Percentiles rank a stretch among this genome's conserved stretches.
phyloP scores from a whole-genome alignment of 2,113 vertebrate genomes.

The Hoplias malabaricus region DNA sequence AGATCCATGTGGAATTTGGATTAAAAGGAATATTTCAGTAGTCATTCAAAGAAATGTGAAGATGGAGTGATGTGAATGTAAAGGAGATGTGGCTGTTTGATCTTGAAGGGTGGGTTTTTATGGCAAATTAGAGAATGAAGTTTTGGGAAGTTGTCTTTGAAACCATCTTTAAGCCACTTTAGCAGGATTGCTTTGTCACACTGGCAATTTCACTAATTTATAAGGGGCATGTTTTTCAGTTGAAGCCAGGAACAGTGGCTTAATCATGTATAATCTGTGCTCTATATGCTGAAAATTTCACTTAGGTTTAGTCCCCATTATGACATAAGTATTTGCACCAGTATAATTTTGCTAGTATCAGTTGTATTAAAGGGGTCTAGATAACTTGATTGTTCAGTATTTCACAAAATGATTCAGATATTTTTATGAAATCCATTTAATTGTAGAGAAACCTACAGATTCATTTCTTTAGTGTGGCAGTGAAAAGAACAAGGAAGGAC shows the following conservation, averaged over 20 bases:
- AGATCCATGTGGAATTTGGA: not conserved
- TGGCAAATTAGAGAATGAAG: not conserved
- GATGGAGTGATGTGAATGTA: not conserved
- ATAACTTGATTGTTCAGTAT: too few relatives aligned
- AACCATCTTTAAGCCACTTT: not conserved
- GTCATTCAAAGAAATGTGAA: not conserved
- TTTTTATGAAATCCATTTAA: too few relatives aligned
- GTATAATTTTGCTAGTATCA: too few relatives aligned
- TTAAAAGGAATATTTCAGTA: constrained; percentile 11
- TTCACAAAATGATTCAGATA: too few relatives aligned
- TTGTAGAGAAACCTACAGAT: too few relatives aligned
- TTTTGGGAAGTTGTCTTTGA: not conserved
- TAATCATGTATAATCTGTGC: too few relatives aligned
- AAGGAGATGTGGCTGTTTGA: not conserved
- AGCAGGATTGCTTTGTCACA: not conserved
- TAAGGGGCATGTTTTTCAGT: not conserved
- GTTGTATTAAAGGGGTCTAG: too few relatives aligned
- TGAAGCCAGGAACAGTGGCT: not conserved
- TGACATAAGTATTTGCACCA: too few relatives aligned
- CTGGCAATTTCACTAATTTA: not conserved
- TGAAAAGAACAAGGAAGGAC: too few relatives aligned
- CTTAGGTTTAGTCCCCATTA: too few relatives aligned
- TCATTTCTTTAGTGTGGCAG: too few relatives aligned
- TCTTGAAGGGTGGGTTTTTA: not conserved
- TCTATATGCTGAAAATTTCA: too few relatives aligned